These are phyloP conservation scores for Peromyscus maniculatus DNA, from an alignment of 2,113 vertebrate species.

Conservation along the genomic window DNA sequence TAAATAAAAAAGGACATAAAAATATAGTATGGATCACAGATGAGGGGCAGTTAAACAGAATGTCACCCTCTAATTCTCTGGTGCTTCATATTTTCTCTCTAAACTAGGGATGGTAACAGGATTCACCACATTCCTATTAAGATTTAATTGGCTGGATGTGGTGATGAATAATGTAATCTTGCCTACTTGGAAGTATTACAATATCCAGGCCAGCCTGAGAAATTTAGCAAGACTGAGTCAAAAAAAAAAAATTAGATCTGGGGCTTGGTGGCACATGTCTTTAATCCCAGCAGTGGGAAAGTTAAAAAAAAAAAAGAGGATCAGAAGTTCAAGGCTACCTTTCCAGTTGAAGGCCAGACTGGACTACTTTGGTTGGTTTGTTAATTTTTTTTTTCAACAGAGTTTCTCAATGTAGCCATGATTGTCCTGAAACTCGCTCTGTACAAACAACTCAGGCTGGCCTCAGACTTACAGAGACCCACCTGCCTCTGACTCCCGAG, in stretches of 20 bases:
- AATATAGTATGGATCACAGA: conserved; percentile 33
- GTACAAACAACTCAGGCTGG: background rate
- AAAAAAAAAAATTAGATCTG: background rate
- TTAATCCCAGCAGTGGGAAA: background rate
- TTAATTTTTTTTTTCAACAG: background rate
- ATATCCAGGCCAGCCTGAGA: background rate
- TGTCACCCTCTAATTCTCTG: background rate
- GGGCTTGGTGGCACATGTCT: background rate
- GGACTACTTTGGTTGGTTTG: background rate
- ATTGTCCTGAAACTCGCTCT: background rate
- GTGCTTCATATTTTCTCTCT: background rate
- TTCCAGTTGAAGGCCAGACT: background rate
- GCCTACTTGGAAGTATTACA: background rate
- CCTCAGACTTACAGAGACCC: too few species aligned
- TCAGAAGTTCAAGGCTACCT: background rate
- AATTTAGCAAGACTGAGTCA: background rate
- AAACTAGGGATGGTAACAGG: background rate
- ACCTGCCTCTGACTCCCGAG: too few species aligned
- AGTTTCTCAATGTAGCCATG: background rate
- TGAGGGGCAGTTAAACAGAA: background rate
- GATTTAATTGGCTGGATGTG: background rate
- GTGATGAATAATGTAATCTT: background rate
- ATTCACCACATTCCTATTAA: conserved; percentile 38
- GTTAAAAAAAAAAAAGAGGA: background rate
- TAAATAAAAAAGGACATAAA: background rate